phyloP scores from a whole-genome alignment of 2,113 vertebrate species.

The Dinomys branickii region DNA sequence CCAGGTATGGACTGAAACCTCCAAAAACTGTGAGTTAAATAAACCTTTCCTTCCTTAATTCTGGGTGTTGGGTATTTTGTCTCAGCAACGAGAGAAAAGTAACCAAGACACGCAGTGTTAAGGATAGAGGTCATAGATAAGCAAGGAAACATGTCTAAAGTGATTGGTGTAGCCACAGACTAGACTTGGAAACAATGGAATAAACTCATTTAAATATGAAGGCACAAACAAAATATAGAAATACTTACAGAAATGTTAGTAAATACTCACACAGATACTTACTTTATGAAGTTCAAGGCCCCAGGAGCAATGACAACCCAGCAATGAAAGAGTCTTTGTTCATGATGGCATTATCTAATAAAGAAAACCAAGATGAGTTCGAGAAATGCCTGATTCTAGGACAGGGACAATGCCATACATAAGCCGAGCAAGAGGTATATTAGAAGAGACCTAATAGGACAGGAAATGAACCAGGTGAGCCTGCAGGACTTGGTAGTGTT shows the following conservation, averaged over 20 bases:
- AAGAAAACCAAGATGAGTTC: neutral
- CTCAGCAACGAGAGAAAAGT: too few species aligned
- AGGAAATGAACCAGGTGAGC: neutral
- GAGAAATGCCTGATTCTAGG: neutral
- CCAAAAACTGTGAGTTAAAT: too few species aligned
- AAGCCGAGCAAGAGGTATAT: neutral
- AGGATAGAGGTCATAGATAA: neutral
- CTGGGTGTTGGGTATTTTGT: too few species aligned
- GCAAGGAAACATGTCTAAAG: neutral
- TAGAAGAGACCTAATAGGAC: neutral
- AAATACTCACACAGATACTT: neutral
- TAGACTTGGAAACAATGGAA: neutral
- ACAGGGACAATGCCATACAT: neutral
- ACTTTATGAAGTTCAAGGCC: neutral
- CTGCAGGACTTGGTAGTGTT: neutral
- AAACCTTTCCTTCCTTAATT: too few species aligned
- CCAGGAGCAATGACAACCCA: neutral
- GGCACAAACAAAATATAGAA: neutral
- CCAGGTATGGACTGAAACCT: too few species aligned
- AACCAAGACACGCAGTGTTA: neutral
- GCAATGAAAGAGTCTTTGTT: neutral
- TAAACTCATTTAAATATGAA: conserved; percentile 3
- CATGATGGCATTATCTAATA: neutral
- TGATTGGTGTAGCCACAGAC: neutral
- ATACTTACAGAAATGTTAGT: neutral